Evolutionary conservation across 2,113 vertebrate genomes (phyloP), one percentile per base, ranked within the genome.

Genomic region (Sterrhoptilus dennistouni): DNA sequence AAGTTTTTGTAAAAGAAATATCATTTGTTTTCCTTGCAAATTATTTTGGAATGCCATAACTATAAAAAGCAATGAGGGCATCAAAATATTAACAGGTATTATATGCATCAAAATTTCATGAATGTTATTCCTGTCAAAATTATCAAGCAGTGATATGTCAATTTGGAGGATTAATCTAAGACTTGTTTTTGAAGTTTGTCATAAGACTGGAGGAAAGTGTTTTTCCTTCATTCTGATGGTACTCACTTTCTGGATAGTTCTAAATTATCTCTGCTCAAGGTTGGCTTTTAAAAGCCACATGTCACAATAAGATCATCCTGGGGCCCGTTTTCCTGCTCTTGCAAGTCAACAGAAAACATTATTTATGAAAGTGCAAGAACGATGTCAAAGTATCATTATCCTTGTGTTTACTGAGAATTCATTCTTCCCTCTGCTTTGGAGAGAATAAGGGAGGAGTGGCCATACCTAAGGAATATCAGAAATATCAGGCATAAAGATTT

Each of bases 71-170:
- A 66, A 61, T 81, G 13, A 92, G 3, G 12, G 4, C 4, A 69
- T 49, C 52, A 35, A 23, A 74, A 54, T 19, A 87, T 70, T 22
- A 23, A 2, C 13, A 49, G 6, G 31, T 69, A 49, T 22, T 12
- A 47, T 11, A 49, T 24, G 35, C 2, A 24, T 44, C 1, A 66
- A 36, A 61, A 83, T 25, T 64, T 47, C 2, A 54, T 53, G 6
- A 44, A 9, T 66, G 12, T 5, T 21, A 9, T 69, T 69, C n/a
- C 5, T 53, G 20, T 36, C 14, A 78, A 75, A 74, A 71, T 47
- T 74, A 87, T 25, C 0, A 0, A 54, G 12, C 8, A 25, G 11
- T 23, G 13, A 31, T 79, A 47, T 54, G 18, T 5, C 14, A 57
- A 3, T 59, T 71, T 91, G 17, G 10, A 75, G 12, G 6, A 36